Evolutionary conservation across 2,888 invertebrate species (phyloP), one percentile per base, ranked within the genome.

Genomic region (Chalcis sispes): DNA sequence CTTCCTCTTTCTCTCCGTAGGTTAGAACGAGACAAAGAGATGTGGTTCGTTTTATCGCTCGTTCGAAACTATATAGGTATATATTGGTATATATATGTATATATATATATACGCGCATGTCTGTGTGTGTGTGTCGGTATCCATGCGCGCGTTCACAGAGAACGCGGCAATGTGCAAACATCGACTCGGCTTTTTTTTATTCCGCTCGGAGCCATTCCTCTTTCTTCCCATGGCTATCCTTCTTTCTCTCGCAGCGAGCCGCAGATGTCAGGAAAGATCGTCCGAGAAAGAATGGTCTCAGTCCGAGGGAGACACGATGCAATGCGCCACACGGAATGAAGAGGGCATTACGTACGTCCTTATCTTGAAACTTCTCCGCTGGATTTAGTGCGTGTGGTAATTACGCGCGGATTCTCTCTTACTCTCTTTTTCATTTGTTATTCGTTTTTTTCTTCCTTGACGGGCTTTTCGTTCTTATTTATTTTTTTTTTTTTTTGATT

Each of bases 371-470:
- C 56, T 64, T 23, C 54, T 46, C 50, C n/a, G 32, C 50, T 18
- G 32, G 42, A 72, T 64, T 72, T 64, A 72, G 64, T 72, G 56
- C 56, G 56, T 72, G 54, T 25, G 42, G 54, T 64, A 72, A 72
- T 72, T 72, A 52, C 61, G 61, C 20, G 54, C 46, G n/a, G 25
- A 32, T 27, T 36, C 32, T 18, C 18, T 13, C 25, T 52, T n/a
- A 1, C 20, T 15, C 32, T 48, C 27, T 36, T 40, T 52, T 32
- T 52, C 4, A 0, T n/a, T 66, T 18, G 36, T 15, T 61, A 10
- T 3, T 32, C 18, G 1, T 20, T 2, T 36, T 2, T 23, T 58
- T 58, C 58, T 20, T 18, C 10, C 29, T 25, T n/a, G 2, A 23
- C 20, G 8, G 7, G 52, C 20, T 1, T 23, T 15, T 23, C 1